A percentile compares a stretch with the other conserved stretches of the same genome.
phyloP scores from a whole-genome alignment of 2,888 invertebrate species.

The Altica lythri region DNA sequence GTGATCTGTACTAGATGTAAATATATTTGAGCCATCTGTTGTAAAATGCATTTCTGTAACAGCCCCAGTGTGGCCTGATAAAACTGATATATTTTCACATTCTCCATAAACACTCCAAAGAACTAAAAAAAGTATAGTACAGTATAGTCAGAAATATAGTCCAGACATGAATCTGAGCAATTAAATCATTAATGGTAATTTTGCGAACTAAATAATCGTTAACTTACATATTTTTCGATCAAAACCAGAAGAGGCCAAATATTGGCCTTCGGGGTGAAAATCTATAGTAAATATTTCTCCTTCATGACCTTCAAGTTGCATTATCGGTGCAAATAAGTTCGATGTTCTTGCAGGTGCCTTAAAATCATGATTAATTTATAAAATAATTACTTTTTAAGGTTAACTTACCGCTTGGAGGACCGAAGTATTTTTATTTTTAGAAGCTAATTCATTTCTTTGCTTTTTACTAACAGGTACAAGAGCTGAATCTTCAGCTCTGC shows the following conservation, averaged over 20 bases:
- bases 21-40: constrained; percentile 81
- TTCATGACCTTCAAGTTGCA: constrained; percentile 95
- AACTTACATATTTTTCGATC: constrained; percentile 92
- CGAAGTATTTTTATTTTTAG: constrained; percentile 74
- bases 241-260: constrained; percentile 92
- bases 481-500: constrained; percentile 67
- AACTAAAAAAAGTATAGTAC: constrained; percentile 67
- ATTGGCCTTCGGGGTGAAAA: constrained; percentile 96
- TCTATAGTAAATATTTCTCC: constrained; percentile 92
- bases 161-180: no score
- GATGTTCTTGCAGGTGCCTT: constrained; percentile 81
- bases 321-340: constrained; percentile 88
- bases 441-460: constrained; percentile 73
- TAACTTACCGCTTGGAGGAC: constrained; percentile 72
- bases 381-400: constrained; percentile 2
- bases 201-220: no score
- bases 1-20: constrained; percentile 92
- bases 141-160: no score
- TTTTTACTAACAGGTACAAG: constrained; percentile 68
- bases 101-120: constrained; percentile 98
- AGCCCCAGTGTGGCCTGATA: constrained; percentile 95
- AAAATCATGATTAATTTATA: constrained; percentile 30
- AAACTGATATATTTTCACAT: constrained; percentile 93
- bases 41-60: constrained; percentile 91
- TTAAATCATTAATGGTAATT: no score